Evolutionary conservation across 23 tunicate species (phyloP).

Genomic region (Styela clava): DNA sequence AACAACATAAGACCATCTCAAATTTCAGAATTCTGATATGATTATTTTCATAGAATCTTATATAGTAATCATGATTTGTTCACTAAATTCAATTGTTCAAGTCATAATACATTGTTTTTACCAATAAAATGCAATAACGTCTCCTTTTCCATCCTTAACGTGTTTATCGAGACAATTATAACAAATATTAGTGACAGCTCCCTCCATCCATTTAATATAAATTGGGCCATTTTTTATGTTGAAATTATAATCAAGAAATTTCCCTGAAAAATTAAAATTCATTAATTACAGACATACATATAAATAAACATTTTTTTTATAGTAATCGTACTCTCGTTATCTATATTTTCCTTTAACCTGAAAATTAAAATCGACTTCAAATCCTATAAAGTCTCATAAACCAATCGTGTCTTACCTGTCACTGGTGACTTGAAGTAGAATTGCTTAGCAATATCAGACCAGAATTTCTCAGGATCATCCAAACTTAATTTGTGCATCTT

Average conservation of each 20-base stretch:
- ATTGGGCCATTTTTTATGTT: slow-evolving; percentile 57
- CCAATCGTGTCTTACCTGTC: slow-evolving; percentile 12
- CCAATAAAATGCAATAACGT: slow-evolving; percentile 83
- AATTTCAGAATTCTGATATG: too few relatives aligned
- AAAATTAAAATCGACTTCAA: background rate
- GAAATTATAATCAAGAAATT: slow-evolving; percentile 77
- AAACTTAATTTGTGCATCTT: slow-evolving; percentile 68
- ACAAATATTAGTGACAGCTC: slow-evolving; percentile 78
- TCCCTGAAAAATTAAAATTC: slow-evolving; percentile 28
- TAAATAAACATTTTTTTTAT: background rate
- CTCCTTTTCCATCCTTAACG: slow-evolving; percentile 69
- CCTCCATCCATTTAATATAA: slow-evolving; percentile 73
- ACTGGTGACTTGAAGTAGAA: slow-evolving; percentile 61
- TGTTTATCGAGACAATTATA: slow-evolving; percentile 88
- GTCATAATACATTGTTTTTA: too few relatives aligned
- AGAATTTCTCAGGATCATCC: slow-evolving; percentile 67
- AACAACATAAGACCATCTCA: too few relatives aligned
- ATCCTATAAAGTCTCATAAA: too few relatives aligned
- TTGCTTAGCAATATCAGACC: slow-evolving; percentile 61
- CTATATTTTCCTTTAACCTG: background rate
- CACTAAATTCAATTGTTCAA: too few relatives aligned
- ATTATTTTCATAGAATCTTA: too few relatives aligned
- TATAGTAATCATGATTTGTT: too few relatives aligned
- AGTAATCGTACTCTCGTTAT: background rate
- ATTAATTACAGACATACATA: background rate